Evolutionary conservation across 2,888 invertebrate genomes (phyloP).

Genomic region (Copidosoma aretas): DNA sequence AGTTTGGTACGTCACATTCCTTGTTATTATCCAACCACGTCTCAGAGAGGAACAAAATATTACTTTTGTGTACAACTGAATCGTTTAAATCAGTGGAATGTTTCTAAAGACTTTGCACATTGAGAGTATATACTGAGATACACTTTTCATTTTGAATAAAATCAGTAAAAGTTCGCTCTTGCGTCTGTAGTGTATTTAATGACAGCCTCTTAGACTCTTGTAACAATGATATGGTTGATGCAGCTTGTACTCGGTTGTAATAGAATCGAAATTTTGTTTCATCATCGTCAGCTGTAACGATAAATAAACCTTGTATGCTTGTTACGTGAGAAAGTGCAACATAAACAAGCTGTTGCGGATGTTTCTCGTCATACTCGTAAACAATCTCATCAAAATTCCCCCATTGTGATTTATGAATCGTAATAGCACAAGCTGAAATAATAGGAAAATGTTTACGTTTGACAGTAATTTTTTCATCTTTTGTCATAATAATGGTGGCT

Average conservation of each 20-base stretch:
- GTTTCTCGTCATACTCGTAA: constrained; percentile 36
- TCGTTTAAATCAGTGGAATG: constrained; percentile 17
- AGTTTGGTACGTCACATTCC: too few species aligned
- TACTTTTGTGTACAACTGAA: neutral
- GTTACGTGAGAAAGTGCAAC: constrained; percentile 32
- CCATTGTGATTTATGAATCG: constrained; percentile 42
- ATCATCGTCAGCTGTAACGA: constrained; percentile 14
- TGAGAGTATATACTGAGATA: constrained; percentile 13
- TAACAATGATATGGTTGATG: constrained; percentile 9
- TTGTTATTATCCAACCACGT: constrained; percentile 7
- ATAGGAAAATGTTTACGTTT: constrained; percentile 42
- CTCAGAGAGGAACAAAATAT: constrained; percentile 23
- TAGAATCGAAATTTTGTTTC: neutral
- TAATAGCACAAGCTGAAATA: constrained; percentile 38
- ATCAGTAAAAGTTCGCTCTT: neutral
- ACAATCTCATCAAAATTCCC: constrained; percentile 38
- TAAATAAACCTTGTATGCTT: constrained; percentile 19
- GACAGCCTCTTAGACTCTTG: constrained; percentile 16
- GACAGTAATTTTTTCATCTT: constrained; percentile 26
- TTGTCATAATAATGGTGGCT: constrained; percentile 24
- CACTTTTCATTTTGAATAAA: neutral
- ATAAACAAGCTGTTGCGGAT: constrained; percentile 30
- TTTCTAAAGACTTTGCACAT: constrained; percentile 21
- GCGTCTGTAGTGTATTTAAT: constrained; percentile 2
- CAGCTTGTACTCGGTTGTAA: neutral